These are phyloP conservation scores for Pseudomyrmex pallidus DNA, from an alignment of 1,140 invertebrate genomes.

Conservation along the genomic window DNA sequence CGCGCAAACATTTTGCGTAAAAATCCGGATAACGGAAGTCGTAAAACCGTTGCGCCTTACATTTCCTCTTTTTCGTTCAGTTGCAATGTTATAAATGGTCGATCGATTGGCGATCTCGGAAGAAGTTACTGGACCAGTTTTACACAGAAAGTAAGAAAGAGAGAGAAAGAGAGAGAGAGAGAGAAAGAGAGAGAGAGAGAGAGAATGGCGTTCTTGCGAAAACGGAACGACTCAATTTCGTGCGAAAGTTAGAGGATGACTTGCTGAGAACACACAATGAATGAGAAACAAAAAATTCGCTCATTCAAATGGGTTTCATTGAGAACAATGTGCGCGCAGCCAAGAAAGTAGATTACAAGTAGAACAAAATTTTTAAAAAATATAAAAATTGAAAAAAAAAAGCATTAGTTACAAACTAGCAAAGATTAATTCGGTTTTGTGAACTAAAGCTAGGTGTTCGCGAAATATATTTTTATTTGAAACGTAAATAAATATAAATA, in stretches of 20 bases:
- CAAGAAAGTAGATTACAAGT: background rate
- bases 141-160: background rate
- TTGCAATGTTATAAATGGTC: conserved; percentile 34
- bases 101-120: conserved; percentile 23
- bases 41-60: conserved; percentile 39
- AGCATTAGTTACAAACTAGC: too few species aligned
- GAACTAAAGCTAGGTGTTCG: too few species aligned
- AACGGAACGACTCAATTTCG: conserved; percentile 9
- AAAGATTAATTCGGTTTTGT: too few species aligned
- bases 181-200: conserved; percentile 12
- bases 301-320: background rate
- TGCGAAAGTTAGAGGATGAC: background rate
- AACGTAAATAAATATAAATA: too few species aligned
- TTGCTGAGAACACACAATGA: conserved; percentile 1
- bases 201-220: background rate
- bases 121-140: conserved; percentile 54
- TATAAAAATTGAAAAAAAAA: conserved; percentile 3
- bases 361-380: background rate
- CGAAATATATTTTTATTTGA: too few species aligned
- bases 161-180: background rate
- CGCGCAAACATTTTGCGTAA: conserved; percentile 1
- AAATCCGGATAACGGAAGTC: conserved; percentile 44
- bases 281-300: conserved; percentile 7
- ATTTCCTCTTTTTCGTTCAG: conserved; percentile 33
- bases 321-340: background rate